These are phyloP conservation scores for Cryptoleucopteryx plumbea DNA, from an alignment of 2,113 vertebrate genomes.

Conservation along the genomic window DNA sequence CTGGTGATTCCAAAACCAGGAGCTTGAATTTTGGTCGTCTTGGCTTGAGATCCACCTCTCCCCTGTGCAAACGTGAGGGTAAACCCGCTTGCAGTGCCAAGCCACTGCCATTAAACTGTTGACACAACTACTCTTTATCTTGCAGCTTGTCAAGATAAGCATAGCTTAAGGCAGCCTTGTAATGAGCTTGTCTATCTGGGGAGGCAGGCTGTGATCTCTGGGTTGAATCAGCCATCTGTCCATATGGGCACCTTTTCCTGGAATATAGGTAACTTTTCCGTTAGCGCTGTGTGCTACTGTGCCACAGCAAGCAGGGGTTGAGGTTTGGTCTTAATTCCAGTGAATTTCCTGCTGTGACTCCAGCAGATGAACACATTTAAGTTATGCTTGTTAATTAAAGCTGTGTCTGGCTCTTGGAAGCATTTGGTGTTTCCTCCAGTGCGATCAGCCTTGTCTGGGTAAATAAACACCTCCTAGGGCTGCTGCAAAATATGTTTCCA, in stretches of 20 bases:
- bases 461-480: background rate
- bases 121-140: background rate
- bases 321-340: background rate
- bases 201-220: background rate
- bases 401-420: background rate
- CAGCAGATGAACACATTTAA: background rate
- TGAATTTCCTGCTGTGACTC: background rate
- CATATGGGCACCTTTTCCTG: background rate
- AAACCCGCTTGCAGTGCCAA: background rate
- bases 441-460: background rate
- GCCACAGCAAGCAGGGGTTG: background rate
- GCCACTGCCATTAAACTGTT: background rate
- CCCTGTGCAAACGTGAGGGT: background rate
- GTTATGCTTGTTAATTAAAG: background rate
- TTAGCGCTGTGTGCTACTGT: fast-evolving
- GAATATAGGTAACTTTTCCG: background rate
- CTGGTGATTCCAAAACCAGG: background rate
- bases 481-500: background rate
- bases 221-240: background rate
- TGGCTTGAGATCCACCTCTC: background rate
- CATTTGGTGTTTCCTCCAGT: background rate
- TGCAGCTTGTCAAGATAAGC: background rate
- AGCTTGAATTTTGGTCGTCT: background rate
- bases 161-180: background rate
- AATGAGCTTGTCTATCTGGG: background rate